Evolutionary conservation across 2,113 vertebrate species (phyloP), one percentile per base, ranked within the genome.

Genomic region (Pygoscelis adeliae): DNA sequence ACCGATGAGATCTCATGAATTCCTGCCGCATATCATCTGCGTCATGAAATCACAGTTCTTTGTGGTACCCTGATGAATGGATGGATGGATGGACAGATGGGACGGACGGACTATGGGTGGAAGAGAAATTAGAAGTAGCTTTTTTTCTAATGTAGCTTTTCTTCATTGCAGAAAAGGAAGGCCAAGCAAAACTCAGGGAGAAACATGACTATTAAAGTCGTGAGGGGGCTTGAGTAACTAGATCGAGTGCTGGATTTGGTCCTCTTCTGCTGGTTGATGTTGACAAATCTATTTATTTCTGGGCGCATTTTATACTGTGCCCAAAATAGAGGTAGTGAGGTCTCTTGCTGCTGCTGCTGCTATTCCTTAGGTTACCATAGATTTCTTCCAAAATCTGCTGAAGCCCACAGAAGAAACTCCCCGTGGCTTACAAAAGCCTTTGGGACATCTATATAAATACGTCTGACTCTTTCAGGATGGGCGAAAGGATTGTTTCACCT

Each of bases 251-350:
- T 77, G 74, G 49, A 34, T 69, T 63, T 67, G 36, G 10, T 86
- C 56, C 67, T n/a, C 1, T 66, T 53, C 29, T 89, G 44, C 30
- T 74, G 58, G 59, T 36, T 80, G 86, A 66, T 89, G 87, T 88
- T 88, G 86, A 85, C 88, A 95, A 83, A 93, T 84, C 79, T 52
- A 1, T 83, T 93, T 80, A 63, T 90, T 95, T 78, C 34, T 78
- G 67, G 29, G 29, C 10, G 14, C 22, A 3, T 95, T 89, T 94
- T 58, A 44, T 40, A 36, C 44, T 18, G 44, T 22, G 79, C 86
- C 38, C 71, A 86, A 83, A 93, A 83, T 16, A 69, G 67, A 85
- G 76, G 55, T 3, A 73, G 58, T 20, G 66, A 86, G 66, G 52
- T 40, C 58, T 85, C 47, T 69, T 62, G 62, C 74, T 85, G 42